Percentiles rank a stretch among this genome's conserved stretches.
These are phyloP conservation scores for Glareola pratincola DNA, from an alignment of 2,113 vertebrate genomes.

Conservation along the genomic window DNA sequence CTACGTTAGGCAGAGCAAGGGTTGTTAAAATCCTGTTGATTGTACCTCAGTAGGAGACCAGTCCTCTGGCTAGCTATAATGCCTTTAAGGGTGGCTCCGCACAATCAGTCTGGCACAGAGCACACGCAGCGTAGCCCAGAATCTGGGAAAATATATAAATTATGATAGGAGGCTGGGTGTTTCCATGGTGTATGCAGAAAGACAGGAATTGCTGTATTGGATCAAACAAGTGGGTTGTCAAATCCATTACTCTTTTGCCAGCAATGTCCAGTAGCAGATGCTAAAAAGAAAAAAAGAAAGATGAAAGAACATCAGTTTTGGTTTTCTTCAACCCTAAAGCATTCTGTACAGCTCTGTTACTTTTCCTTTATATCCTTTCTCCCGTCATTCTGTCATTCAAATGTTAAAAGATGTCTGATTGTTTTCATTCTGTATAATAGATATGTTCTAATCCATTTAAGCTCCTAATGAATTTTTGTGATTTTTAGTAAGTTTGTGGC, in stretches of 20 bases:
- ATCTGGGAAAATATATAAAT: neutral
- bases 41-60: neutral
- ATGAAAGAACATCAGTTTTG: neutral
- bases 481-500: neutral
- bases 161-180: neutral
- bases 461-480: neutral
- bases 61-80: neutral
- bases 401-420: neutral
- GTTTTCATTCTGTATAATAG: neutral
- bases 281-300: neutral
- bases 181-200: slow-evolving; percentile 26
- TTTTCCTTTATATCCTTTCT: neutral
- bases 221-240: slow-evolving; percentile 24
- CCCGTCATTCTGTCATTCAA: neutral
- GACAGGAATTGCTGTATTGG: neutral
- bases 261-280: neutral
- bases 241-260: neutral
- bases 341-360: neutral
- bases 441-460: neutral
- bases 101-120: neutral
- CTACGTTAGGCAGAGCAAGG: neutral
- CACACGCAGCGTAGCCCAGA: neutral
- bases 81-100: neutral
- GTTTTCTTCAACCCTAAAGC: neutral
- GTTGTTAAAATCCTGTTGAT: neutral